These are phyloP conservation scores for Charadrius vociferus DNA, from an alignment of 2,113 vertebrate genomes.

Conservation along the genomic window DNA sequence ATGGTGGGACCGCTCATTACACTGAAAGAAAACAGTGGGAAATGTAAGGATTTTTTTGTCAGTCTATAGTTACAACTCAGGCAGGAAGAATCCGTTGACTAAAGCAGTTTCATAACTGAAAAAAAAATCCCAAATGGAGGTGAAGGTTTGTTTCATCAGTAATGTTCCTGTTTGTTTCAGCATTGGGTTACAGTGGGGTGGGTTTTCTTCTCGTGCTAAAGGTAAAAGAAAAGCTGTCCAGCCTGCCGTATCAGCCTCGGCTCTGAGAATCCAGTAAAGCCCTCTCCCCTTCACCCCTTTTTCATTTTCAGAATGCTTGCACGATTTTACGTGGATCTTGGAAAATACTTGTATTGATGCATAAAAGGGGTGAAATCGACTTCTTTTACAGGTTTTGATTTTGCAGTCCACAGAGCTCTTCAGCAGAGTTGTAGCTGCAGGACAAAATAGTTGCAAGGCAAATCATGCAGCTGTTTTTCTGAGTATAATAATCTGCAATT, in stretches of 20 bases:
- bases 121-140: not conserved
- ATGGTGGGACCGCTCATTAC: not conserved
- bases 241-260: not conserved
- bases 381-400: not conserved
- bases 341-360: not conserved
- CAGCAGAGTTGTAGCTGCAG: not conserved
- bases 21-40: not conserved
- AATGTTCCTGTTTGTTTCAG: not conserved
- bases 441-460: not conserved
- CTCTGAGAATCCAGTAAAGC: not conserved
- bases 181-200: fast-evolving
- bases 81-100: not conserved
- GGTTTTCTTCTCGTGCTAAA: not conserved
- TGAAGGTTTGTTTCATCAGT: not conserved
- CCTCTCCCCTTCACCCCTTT: not conserved
- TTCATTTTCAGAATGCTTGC: not conserved
- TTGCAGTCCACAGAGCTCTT: not conserved
- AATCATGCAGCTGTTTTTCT: not conserved
- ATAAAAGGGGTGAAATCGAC: not conserved
- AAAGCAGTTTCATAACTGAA: not conserved
- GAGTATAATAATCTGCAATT: not conserved
- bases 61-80: not conserved
- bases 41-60: not conserved
- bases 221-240: not conserved
- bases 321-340: not conserved